These are phyloP conservation scores for Caenorhabditis wallacei DNA, from an alignment of 2,888 invertebrate genomes.

Conservation along the genomic window DNA sequence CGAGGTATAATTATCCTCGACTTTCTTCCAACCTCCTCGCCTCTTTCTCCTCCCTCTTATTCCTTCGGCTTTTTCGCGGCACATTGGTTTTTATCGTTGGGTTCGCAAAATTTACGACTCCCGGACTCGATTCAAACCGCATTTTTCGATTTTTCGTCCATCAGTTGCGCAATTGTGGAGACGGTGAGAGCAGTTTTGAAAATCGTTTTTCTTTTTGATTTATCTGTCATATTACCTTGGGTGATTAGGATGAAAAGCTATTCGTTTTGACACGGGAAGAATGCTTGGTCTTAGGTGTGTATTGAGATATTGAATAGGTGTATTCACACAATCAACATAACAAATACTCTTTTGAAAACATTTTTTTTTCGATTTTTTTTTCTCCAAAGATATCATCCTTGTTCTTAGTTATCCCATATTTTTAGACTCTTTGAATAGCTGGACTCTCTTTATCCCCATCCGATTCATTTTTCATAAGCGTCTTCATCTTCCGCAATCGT, in stretches of 20 bases:
- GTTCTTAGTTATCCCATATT: no score
- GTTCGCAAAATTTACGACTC: constrained; percentile 49
- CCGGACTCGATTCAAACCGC: constrained; percentile 43
- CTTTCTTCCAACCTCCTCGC: constrained; percentile 39
- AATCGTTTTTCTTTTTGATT: constrained; percentile 4
- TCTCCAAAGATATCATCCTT: no score
- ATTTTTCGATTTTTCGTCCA: constrained; percentile 24
- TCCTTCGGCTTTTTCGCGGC: constrained; percentile 39
- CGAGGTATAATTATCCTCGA: constrained; percentile 56
- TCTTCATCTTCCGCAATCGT: not conserved
- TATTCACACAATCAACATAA: no score
- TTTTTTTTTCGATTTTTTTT: no score
- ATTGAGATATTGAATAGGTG: no score
- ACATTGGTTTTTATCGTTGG: constrained; percentile 56
- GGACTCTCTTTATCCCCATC: no score
- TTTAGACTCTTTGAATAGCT: no score
- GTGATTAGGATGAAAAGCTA: not conserved
- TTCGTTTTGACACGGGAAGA: not conserved
- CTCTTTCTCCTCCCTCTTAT: constrained; percentile 7
- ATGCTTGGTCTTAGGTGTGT: not conserved
- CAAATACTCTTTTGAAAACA: no score
- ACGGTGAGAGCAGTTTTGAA: no score
- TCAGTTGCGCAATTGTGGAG: no score
- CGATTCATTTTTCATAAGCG: not conserved
- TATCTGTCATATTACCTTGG: not conserved